These are phyloP conservation scores for Addax nasomaculatus DNA, from an alignment of 2,113 vertebrate genomes.

Conservation along the genomic window DNA sequence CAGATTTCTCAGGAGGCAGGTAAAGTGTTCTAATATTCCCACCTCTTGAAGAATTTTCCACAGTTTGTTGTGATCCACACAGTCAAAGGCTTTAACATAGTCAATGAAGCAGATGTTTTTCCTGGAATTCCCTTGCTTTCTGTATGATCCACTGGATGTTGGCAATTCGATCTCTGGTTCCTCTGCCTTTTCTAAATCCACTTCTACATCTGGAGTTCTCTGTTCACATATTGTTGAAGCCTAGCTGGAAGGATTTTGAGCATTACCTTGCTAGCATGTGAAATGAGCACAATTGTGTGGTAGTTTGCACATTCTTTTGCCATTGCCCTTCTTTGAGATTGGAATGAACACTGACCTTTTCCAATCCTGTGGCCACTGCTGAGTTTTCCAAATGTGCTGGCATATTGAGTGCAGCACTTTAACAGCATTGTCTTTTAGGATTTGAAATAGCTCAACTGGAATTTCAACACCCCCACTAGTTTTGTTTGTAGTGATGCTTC, in stretches of 20 bases:
- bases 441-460: neutral
- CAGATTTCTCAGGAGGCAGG: neutral
- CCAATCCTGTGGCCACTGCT: neutral
- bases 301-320: neutral
- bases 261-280: neutral
- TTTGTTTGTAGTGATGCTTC: neutral
- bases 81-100: neutral
- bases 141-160: neutral
- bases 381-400: neutral
- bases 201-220: neutral
- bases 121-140: neutral
- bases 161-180: neutral
- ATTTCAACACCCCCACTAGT: neutral
- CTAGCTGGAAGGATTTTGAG: neutral
- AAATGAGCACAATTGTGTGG: neutral
- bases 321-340: neutral
- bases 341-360: neutral
- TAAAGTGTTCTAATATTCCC: neutral
- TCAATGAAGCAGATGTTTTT: neutral
- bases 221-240: neutral
- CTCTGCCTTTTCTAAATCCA: neutral
- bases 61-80: neutral
- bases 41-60: neutral
- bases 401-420: neutral
- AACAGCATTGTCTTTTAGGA: neutral